Evolutionary conservation across 2,797 vertebrate genomes (phyloP).

Genomic region (Crocodylus rhombifer): DNA sequence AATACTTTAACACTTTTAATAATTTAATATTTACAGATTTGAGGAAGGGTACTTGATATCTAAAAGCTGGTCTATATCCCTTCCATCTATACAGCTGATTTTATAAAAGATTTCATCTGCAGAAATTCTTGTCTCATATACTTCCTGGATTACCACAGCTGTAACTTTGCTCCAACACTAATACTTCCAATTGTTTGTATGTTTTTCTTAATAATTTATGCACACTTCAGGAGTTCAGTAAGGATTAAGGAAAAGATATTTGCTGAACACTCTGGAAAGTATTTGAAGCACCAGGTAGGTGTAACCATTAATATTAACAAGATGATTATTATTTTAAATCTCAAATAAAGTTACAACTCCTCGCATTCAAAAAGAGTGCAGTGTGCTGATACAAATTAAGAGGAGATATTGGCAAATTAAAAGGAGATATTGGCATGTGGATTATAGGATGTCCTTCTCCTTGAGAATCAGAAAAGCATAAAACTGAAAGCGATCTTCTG

Average conservation of each 20-base stretch:
- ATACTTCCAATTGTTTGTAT: too few species aligned
- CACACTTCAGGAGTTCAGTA: neutral
- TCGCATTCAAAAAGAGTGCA: neutral
- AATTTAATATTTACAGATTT: too few species aligned
- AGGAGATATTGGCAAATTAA: neutral
- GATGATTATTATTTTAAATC: neutral
- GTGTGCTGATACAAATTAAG: conserved; percentile 21
- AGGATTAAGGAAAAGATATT: neutral
- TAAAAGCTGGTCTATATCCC: too few species aligned
- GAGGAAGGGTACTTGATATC: too few species aligned
- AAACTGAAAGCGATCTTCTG: neutral
- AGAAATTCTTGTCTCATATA: too few species aligned
- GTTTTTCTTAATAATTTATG: neutral
- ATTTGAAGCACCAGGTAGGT: neutral
- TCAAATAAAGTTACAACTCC: neutral
- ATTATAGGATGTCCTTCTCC: neutral
- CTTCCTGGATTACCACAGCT: too few species aligned
- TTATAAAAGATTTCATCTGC: too few species aligned
- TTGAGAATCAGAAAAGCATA: neutral
- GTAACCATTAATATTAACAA: neutral
- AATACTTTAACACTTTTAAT: too few species aligned
- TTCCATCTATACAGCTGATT: too few species aligned
- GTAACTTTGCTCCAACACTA: too few species aligned
- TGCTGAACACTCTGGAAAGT: neutral
- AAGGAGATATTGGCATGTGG: neutral